Base-by-base conservation (phyloP, 2,888 invertebrate genomes). In the Minunthozetes semirufus region DNA sequence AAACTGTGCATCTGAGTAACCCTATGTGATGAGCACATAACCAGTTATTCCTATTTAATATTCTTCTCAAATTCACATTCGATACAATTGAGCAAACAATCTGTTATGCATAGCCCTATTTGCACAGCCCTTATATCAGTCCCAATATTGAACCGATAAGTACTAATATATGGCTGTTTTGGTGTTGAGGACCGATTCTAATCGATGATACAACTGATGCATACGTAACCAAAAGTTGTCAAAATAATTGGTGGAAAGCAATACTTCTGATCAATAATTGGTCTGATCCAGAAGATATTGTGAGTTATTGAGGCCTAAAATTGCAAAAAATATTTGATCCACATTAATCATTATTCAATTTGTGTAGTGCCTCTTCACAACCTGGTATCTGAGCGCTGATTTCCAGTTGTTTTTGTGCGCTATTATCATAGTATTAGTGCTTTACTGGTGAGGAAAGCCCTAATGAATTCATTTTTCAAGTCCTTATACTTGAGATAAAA, bases 201-300 rank as follows among this genome's bases (percentile, higher is more conserved):
- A 63, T 63, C 27, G 63, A 63, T 19, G 63, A 63, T 19, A 33
- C 29, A 6, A 63, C n/a, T n/a, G 63, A 63, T 38, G 17, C 4
- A 4, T 63, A 63, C 25, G n/a, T 63, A 25, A 63, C 19, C 63
- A 29, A 63, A 38, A 63, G 38, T 38, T 63, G 63, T 19, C 33
- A 33, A n/a, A 63, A 63, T 33, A 63, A 63, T 63, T 63, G 63
- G 63, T 63, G 63, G 63, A 29, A 63, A 29, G 38, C 25, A 15
- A 1, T 63, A 38, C 19, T 63, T 15, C n/a, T 63, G 13, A 63
- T 63, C 9, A 63, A 63, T 19, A 63, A 63, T 19, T 63, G 63
- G 63, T 63, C 27, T 38, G 38, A 29, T 8, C 63, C 63, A 6
- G 63, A n/a, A 3, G 33, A 63, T 38, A 63, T 63, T n/a, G 63